These are phyloP conservation scores for Micrastur ruficollis DNA, from an alignment of 2,797 vertebrate species.

Conservation along the genomic window DNA sequence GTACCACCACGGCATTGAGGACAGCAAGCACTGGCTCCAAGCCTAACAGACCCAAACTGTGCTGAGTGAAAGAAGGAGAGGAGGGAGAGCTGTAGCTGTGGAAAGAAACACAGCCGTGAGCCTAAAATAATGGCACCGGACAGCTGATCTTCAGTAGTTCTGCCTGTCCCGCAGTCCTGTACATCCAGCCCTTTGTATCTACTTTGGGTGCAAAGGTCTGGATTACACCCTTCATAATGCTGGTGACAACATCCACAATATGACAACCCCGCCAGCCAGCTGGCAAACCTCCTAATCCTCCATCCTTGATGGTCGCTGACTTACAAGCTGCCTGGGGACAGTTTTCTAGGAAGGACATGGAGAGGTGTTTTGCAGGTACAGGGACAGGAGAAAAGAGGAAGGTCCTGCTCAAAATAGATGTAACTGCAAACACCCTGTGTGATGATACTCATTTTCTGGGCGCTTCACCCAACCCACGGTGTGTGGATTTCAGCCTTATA, in stretches of 20 bases:
- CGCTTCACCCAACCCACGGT: accelerated
- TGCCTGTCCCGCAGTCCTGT: neutral
- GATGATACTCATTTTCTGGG: neutral
- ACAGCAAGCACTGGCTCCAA: neutral
- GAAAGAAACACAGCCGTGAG: neutral
- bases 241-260: accelerated
- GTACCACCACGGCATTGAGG: neutral
- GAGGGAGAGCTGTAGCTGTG: neutral
- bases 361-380: neutral
- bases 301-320: neutral
- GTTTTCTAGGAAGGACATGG: neutral
- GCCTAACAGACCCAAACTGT: neutral
- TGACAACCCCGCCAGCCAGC: neutral
- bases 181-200: neutral
- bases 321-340: neutral
- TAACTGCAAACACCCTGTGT: accelerated
- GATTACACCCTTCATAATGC: neutral
- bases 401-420: neutral
- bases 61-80: neutral
- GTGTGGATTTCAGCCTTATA: neutral
- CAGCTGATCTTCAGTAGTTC: neutral
- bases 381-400: neutral
- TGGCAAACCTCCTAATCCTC: neutral
- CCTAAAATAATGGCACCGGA: neutral
- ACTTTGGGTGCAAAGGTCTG: neutral